Conservation (phyloP, 2,797 vertebrate species). For the Bradypodion ventrale region DNA sequence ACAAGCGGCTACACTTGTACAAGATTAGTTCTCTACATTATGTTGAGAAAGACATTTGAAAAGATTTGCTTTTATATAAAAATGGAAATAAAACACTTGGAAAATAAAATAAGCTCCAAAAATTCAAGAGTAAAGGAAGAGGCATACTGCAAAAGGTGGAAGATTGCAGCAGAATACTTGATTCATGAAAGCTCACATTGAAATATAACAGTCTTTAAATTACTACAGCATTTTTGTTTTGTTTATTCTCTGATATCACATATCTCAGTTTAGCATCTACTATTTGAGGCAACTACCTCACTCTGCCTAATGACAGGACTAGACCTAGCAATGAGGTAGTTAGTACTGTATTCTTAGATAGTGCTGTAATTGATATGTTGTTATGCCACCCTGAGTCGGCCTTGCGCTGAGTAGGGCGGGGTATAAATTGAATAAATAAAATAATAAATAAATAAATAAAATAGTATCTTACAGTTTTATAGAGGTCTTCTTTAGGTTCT, state of each 20-base stretch:
- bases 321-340: neutral
- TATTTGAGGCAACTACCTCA: too few species aligned
- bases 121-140: neutral
- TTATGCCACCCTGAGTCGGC: too few species aligned
- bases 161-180: neutral
- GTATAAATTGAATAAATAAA: too few species aligned
- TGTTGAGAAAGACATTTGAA: neutral
- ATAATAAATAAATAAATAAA: too few species aligned
- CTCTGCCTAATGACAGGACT: too few species aligned
- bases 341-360: neutral
- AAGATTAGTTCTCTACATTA: slow-evolving; percentile 1
- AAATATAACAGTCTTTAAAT: too few species aligned
- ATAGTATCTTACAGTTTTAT: neutral
- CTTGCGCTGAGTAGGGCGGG: too few species aligned
- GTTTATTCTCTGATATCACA: too few species aligned
- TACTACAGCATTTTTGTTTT: too few species aligned
- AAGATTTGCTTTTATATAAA: neutral
- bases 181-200: too few species aligned
- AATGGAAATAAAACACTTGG: neutral
- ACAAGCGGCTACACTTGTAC: too few species aligned
- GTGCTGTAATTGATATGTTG: too few species aligned
- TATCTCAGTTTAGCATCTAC: neutral
- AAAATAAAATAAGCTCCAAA: neutral
- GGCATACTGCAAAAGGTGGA: neutral
- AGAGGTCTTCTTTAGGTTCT: neutral